Evolutionary conservation across 2,797 vertebrate species (phyloP).

Genomic region (Heliangelus exortis): DNA sequence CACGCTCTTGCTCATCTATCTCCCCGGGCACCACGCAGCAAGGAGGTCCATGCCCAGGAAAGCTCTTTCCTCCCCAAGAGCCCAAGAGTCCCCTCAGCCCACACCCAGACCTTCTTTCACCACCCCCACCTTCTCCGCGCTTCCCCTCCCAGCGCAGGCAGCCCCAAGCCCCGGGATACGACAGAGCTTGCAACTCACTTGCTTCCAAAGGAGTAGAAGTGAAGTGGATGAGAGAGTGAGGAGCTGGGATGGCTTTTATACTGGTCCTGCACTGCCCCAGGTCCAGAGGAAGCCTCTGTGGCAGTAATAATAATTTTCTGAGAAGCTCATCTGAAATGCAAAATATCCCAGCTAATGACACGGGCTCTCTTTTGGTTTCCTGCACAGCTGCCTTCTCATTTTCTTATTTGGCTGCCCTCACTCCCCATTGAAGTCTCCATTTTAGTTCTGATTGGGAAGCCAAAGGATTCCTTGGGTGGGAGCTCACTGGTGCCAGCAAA

Average conservation of each 20-base stretch:
- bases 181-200: background rate
- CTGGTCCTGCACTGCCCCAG: background rate
- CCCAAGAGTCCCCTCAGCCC: background rate
- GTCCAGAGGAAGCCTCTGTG: background rate
- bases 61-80: background rate
- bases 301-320: background rate
- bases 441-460: no score
- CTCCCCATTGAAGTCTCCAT: background rate
- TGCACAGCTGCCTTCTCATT: background rate
- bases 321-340: conserved; percentile 3
- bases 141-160: background rate
- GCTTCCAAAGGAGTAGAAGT: background rate
- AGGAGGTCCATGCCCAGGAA: background rate
- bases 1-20: rapidly evolving
- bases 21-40: background rate
- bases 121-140: background rate
- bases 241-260: background rate
- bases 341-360: background rate
- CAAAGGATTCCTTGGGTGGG: no score
- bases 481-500: no score
- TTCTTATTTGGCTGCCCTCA: background rate
- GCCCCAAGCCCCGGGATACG: background rate
- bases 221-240: background rate
- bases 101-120: background rate
- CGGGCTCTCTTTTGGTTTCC: background rate